These are phyloP conservation scores for Coregonus suidteri DNA, from an alignment of 2,797 vertebrate genomes.

Conservation along the genomic window DNA sequence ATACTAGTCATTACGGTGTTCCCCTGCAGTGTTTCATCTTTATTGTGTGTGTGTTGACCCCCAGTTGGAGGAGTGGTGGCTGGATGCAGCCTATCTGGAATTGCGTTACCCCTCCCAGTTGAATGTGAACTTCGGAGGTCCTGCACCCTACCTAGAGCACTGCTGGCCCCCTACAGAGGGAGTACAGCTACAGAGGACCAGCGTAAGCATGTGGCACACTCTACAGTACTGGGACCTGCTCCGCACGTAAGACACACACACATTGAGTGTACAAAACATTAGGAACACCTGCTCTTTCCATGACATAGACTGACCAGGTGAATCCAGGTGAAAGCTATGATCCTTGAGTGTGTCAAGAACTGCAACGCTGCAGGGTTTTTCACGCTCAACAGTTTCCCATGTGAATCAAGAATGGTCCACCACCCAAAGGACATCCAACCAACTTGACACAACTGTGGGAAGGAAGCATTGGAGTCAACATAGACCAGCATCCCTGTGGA, in stretches of 20 bases:
- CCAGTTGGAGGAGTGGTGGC: constrained; percentile 98
- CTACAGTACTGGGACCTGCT: constrained; percentile 92
- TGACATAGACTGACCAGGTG: too few relatives aligned
- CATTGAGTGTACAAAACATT: not conserved
- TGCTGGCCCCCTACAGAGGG: constrained; percentile 88
- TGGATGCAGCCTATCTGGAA: constrained; percentile 89
- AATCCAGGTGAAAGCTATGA: too few relatives aligned
- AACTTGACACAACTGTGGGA: too few relatives aligned
- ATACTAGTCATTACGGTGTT: not conserved
- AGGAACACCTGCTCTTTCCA: too few relatives aligned
- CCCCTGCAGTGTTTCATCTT: constrained; percentile 5
- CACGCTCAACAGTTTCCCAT: too few relatives aligned
- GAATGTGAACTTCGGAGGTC: constrained; percentile 87
- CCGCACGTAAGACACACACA: constrained; percentile 77
- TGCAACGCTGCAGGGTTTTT: too few relatives aligned
- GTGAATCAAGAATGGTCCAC: too few relatives aligned
- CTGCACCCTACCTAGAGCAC: constrained; percentile 84
- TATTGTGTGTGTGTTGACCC: constrained; percentile 29
- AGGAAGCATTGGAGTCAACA: too few relatives aligned
- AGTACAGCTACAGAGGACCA: constrained; percentile 83
- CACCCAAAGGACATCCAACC: too few relatives aligned
- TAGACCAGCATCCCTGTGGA: too few relatives aligned
- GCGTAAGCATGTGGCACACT: constrained; percentile 80
- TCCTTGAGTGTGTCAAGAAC: too few relatives aligned
- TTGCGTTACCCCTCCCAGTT: constrained; percentile 87